Base-by-base conservation (phyloP, 2,797 vertebrate species). In the Platalea minor region DNA sequence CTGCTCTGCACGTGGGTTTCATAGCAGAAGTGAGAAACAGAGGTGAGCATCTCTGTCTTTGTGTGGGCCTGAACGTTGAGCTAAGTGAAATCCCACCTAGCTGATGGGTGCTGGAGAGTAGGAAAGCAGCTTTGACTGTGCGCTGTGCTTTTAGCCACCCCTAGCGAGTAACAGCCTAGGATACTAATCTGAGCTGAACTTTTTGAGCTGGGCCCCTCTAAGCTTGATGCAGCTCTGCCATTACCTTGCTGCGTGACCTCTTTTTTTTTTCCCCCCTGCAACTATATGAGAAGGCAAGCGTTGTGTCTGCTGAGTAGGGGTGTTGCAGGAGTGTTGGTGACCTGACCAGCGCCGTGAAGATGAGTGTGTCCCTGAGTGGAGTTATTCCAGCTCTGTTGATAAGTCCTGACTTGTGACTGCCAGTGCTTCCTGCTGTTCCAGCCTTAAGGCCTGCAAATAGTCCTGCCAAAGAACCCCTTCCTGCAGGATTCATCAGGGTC, bases 11-110 rank as follows among this genome's bases (percentile, higher is more conserved):
- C 6, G 1, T 5, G 61, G 29, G 9, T 4, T 20, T 45, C 21
- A 0, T 2, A 41, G 68, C 91, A n/a, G 43, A 9, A 10, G 2
- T 2, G 29, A 13, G 67, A 29, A 48, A 4, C 5, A 3, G 59
- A 17, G 51, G 16, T 13, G 70, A 41, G 54, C 80, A 9, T 10
- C 74, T 23, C 63, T 60, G 3, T 9, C 65, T 35, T 24, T 2
- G 9, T 1, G 7, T 20, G 31, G 48, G 5, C 45, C 63, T 17
- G 56, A 24, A 11, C 1, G 15, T 11, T 11, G 48, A 57, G 43
- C 46, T 10, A 4, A 5, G 35, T 8, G 72, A 43, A 18, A 39
- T 29, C 72, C 31, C 59, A 7, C 29, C 24, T 6, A 8, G 37
- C 63, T 20, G 43, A 11, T 11, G 72, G 59, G 45, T 43, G 84